phyloP scores from a whole-genome alignment of 2,797 vertebrate species.

The Mergus octosetaceus region DNA sequence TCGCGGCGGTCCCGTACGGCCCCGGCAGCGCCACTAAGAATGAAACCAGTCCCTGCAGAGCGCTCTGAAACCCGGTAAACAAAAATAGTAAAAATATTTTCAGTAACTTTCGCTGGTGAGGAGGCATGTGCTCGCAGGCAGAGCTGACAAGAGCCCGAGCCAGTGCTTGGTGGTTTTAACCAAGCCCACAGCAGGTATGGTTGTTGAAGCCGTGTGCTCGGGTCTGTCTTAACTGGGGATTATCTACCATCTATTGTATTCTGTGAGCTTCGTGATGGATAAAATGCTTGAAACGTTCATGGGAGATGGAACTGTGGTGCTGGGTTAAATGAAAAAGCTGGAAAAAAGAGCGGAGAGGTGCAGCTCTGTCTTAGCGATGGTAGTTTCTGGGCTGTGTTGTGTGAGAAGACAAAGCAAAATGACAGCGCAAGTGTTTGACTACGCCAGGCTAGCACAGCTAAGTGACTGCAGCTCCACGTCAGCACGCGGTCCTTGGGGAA shows the following conservation, averaged over 20 bases:
- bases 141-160: background rate
- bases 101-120: background rate
- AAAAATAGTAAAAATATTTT: background rate
- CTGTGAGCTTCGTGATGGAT: background rate
- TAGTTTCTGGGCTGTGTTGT: background rate
- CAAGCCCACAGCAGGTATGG: rapidly evolving
- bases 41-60: background rate
- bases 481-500: background rate
- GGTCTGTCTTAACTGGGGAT: background rate
- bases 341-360: background rate
- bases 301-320: background rate
- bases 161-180: background rate
- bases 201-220: background rate
- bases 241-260: background rate
- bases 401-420: background rate
- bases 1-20: rapidly evolving
- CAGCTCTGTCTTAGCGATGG: background rate
- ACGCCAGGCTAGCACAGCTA: background rate
- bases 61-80: background rate
- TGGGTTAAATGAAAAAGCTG: background rate
- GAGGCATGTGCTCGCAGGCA: background rate
- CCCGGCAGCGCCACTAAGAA: background rate
- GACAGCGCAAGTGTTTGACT: background rate
- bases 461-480: background rate
- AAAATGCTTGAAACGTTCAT: background rate